These are phyloP conservation scores for Channallabes apus DNA, from an alignment of 2,797 vertebrate species.

Conservation along the genomic window DNA sequence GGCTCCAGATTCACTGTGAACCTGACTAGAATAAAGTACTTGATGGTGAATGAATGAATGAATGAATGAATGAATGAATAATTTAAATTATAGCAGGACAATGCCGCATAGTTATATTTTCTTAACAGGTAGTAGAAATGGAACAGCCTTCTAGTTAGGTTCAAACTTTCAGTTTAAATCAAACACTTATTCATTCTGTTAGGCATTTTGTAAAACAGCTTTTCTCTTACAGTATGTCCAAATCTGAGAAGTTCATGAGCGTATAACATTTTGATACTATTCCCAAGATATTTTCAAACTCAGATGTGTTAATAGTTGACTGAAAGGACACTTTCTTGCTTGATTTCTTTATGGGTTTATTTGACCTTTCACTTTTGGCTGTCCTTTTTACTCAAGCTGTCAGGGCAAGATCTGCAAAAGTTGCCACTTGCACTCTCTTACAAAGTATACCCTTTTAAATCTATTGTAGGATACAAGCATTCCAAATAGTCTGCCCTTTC, in stretches of 20 bases:
- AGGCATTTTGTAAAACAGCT: background rate
- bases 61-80: background rate
- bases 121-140: no score
- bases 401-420: background rate
- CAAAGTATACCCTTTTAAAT: background rate
- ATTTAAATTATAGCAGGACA: no score
- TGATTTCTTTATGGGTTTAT: background rate
- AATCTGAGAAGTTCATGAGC: background rate
- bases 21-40: background rate
- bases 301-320: background rate
- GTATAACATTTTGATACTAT: background rate
- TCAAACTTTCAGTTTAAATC: background rate
- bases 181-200: background rate
- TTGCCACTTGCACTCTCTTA: background rate
- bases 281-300: background rate
- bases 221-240: background rate
- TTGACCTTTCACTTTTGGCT: background rate
- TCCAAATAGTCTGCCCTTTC: background rate
- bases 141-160: background rate
- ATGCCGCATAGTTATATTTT: no score
- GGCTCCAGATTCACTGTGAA: background rate
- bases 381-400: background rate
- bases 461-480: background rate
- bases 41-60: background rate
- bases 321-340: background rate